Evolutionary conservation across 2,888 invertebrate genomes (phyloP), one percentile per base, ranked within the genome.

Genomic region (Drosophila sordidula): DNA sequence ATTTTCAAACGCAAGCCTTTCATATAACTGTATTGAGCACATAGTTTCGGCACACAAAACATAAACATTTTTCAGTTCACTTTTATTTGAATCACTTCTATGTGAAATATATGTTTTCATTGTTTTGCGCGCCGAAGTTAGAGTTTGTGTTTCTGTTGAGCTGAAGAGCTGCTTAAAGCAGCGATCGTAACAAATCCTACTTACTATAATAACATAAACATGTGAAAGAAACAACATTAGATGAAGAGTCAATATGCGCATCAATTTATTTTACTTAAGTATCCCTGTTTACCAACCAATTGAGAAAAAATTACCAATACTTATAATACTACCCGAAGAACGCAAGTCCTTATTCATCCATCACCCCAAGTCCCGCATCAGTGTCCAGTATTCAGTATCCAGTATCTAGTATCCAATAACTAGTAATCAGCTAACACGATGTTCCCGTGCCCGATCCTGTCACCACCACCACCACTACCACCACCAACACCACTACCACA

Each of bases 301-400:
- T 58, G 46, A 56, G 68, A 41, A 65, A 74, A 61, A 67, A 64
- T 46, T 54, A 88, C 76, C 88, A 72, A 83, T 72, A 75, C 83
- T 65, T 63, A 70, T 47, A 55, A 64, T 59, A 46, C 47, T 22
- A 11, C 36, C 41, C 62, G 25, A 46, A 56, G 9, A 46, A 63
- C n/a, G 36, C 6, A 41, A 46, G 6, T 45, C 45, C 52, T 16
- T 26, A 29, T 42, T 29, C 49, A 18, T 29, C 32, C 38, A 14
- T 26, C 32, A 22, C 41, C 14, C 41, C 3, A 32, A 29, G 18
- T 42, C 41, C 36, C 39, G 18, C 22, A 42, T 18, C 14, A 42
- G 41, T 36, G 26, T 44, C 14, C 14, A 12, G 39, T 49, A 42
- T 9, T 16, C 12, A 25, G 29, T n/a, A 39, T 16, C 3, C 38